phyloP scores from a whole-genome alignment of 2,888 invertebrate species.

The Tiliacea citrago region DNA sequence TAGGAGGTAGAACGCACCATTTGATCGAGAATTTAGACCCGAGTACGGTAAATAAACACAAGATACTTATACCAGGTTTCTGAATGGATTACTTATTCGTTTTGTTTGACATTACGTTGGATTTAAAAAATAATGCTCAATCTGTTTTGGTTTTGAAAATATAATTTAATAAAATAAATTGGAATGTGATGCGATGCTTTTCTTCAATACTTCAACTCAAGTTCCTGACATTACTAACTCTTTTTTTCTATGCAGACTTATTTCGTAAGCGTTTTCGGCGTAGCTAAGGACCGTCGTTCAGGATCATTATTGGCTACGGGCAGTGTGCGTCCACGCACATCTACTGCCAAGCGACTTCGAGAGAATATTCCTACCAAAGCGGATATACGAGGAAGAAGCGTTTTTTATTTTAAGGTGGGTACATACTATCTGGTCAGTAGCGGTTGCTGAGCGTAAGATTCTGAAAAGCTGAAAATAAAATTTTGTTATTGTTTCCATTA shows the following conservation, averaged over 20 bases:
- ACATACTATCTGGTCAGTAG: neutral
- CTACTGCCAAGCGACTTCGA: conserved; percentile 82
- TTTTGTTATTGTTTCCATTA: too few species aligned
- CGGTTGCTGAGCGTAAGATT: neutral
- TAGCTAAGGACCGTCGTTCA: conserved; percentile 81
- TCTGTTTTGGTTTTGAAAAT: neutral
- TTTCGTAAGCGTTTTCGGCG: conserved; percentile 84
- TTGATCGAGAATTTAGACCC: conserved; percentile 86
- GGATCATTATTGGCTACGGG: conserved; percentile 82
- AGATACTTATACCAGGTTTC: neutral
- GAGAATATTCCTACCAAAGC: conserved; percentile 80
- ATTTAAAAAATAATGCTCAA: neutral
- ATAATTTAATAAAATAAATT: neutral
- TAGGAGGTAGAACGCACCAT: conserved; percentile 86
- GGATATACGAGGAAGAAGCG: conserved; percentile 80
- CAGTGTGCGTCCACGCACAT: conserved; percentile 80
- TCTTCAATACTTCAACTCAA: neutral
- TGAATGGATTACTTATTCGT: neutral
- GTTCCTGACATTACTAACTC: neutral
- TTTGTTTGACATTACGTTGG: neutral
- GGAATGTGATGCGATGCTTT: neutral
- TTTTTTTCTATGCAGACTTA: conserved; percentile 77
- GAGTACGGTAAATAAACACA: conserved; percentile 74
- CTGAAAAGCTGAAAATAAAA: neutral
- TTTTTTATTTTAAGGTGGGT: conserved; percentile 86